Evolutionary conservation across 53 echinoderm and acorn worm species (phyloP), one percentile per base, ranked within the genome.

Genomic region (Luidia sarsii): DNA sequence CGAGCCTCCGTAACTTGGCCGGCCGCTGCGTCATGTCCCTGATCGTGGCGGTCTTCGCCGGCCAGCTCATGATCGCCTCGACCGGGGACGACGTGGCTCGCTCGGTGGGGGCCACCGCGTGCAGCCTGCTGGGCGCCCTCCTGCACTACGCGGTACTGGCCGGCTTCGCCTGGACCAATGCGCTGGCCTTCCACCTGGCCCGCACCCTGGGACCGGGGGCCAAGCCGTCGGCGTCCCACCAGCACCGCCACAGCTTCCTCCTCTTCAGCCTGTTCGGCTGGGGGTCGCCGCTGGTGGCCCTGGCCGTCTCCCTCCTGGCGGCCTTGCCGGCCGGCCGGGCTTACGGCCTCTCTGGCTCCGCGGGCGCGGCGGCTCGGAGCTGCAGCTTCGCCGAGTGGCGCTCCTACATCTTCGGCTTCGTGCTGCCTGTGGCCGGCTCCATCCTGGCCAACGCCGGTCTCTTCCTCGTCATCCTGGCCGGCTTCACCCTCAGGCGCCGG

Each of bases 11-110:
- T 19, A 93, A 90, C 59, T 70, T 93, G 15, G 89, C 93, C 2
- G 93, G 93, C 1, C 83, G 70, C 56, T 86, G 90, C 27, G 86
- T 93, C 30, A 93, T 93, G 93, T 87, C 83, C 3, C 83, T 93
- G 7, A 90, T 90, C 34, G 87, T 81, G 1, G 84, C 93, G 0
- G 81, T 93, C 19, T 93, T 93, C 63, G 36, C 61, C 4, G 81
- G 68, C 20, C 93, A 93, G 74, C 35, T 84, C 1, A 25, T 93
- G 33, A 68, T 93, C 31, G 80, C 84, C 8, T 80, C 90, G 30
- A 73, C 71, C 18, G 84, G 72, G 19, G 71, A 84, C 28, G 87
- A 81, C 25, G 83, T 87, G 18, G 90, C 86, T 28, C 32, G 59
- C 54, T 85, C 92, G 5, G 81, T 70, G 13, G 73, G 82, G 23